Evolutionary conservation across 2,113 vertebrate species (phyloP), one percentile per base, ranked within the genome.

Genomic region (Saimiri boliviensis): DNA sequence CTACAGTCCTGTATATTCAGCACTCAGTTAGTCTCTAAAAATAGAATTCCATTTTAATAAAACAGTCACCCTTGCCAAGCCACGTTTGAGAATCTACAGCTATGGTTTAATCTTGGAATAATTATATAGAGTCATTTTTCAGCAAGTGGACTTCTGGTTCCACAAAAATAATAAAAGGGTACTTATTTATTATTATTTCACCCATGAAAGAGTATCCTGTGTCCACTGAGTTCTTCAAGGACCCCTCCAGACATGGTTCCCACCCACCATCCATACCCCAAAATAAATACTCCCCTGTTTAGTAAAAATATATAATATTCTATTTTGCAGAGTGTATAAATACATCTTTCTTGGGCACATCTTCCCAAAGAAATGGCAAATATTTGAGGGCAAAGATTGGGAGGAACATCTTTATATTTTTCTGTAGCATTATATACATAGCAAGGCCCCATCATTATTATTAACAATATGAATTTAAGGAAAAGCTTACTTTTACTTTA

Each of bases 401-500:
- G 49, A 86, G 32, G n/a, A 35, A 60, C 3, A 60, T 73, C 42
- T 85, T 90, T 83, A 14, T 45, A 79, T 74, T 91, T 95, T 95
- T 85, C 63, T 91, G 32, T 2, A 56, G 30, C 7, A 83, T 86
- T 83, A 40, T 21, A 49, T 17, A 3, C 9, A 47, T 40, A 84
- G n/a, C 77, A 89, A 81, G 4, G 5, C 27, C 42, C 71, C 35
- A 45, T 91, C 60, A 86, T 12, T 12, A 49, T 87, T 89, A 68
- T 87, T 83, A 85, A 21, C 20, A 85, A 80, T 66, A 63, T 71
- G 37, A 95, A 81, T 88, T 80, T 92, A 94, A 95, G 86, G 42
- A 14, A 54, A 95, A 91, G 21, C 14, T 88, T 56, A 74, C 49
- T 93, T 96, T 86, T 94, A 76, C 21, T 83, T 93, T 76, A 94